phyloP scores from a whole-genome alignment of 2,797 vertebrate species.

The Bradypodion ventrale region DNA sequence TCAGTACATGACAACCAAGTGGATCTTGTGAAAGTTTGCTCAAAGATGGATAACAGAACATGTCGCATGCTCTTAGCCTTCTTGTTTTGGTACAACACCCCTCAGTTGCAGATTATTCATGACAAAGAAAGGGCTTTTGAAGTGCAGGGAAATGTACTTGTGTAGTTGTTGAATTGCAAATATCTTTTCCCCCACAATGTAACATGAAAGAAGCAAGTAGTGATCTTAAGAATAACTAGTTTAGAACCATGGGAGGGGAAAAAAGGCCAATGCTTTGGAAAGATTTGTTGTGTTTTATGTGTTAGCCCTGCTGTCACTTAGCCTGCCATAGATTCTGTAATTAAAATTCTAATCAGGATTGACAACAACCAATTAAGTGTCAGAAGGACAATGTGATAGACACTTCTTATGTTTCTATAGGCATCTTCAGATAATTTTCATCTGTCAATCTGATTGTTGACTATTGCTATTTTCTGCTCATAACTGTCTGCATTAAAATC shows the following conservation, averaged over 20 bases:
- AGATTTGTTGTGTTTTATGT: conserved; percentile 38
- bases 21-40: conserved; percentile 59
- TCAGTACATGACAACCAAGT: conserved; percentile 57
- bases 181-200: not conserved
- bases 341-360: conserved; percentile 63
- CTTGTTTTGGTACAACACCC: conserved; percentile 28
- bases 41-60: conserved; percentile 38
- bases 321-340: conserved; percentile 38
- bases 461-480: conserved; percentile 64
- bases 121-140: conserved; percentile 23
- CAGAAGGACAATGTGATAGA: conserved; percentile 72
- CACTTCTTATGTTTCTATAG: conserved; percentile 64
- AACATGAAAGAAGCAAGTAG: not conserved
- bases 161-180: conserved; percentile 32
- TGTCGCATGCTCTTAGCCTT: conserved; percentile 37
- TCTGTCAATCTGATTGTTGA: conserved; percentile 67
- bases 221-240: not conserved
- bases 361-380: conserved; percentile 74
- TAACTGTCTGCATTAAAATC: conserved; percentile 66
- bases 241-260: not conserved
- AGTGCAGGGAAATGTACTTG: conserved; percentile 23
- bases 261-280: conserved; percentile 35
- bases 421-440: conserved; percentile 67
- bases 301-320: conserved; percentile 48
- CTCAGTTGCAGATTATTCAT: conserved; percentile 36